These are phyloP conservation scores for Molossus alvarezi DNA, from an alignment of 2,797 vertebrate genomes.

Conservation along the genomic window DNA sequence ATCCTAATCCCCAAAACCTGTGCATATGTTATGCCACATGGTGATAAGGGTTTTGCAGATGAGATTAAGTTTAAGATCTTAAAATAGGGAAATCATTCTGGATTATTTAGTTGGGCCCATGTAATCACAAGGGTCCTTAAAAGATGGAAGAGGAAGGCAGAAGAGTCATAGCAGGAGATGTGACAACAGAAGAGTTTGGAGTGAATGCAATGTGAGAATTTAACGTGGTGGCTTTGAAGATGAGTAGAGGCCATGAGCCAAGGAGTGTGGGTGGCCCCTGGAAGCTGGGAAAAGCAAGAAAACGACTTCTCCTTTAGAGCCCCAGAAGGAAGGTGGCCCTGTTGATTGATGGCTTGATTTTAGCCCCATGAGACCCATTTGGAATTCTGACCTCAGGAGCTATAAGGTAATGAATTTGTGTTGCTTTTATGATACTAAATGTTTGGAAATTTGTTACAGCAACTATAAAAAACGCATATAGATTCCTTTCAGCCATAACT, in stretches of 20 bases:
- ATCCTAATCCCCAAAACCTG: background rate
- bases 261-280: background rate
- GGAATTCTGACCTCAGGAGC: background rate
- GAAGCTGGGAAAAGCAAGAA: background rate
- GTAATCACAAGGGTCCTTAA: background rate
- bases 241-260: background rate
- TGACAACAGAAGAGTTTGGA: background rate
- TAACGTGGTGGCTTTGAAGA: background rate
- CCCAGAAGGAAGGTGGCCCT: background rate
- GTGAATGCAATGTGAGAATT: background rate
- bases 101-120: background rate
- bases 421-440: constrained; percentile 1
- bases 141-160: background rate
- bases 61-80: background rate
- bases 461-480: background rate
- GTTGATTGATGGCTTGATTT: background rate
- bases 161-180: background rate
- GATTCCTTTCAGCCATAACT: background rate
- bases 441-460: background rate
- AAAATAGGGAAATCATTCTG: background rate
- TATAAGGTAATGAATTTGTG: background rate
- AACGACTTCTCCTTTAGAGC: background rate
- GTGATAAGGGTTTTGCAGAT: background rate
- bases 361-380: background rate
- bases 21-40: background rate